A percentile compares a stretch with the other conserved stretches of the same genome.
Conservation (phyloP, 2,113 vertebrate genomes). For the Lycocorax pyrrhopterus region DNA sequence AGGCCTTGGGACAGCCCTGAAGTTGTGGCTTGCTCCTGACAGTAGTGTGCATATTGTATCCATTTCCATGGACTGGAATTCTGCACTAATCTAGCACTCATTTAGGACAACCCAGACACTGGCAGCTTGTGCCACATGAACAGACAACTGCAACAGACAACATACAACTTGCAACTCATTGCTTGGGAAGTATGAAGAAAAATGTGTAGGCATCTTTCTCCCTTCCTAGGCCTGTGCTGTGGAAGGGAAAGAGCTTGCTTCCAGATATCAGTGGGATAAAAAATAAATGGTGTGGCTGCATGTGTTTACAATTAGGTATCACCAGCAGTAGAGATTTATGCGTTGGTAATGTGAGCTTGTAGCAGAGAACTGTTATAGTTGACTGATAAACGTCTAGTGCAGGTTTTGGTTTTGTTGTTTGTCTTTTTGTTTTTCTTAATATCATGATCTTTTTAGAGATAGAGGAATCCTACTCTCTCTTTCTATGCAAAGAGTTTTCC, state of each 20-base stretch:
- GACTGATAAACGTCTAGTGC: background rate
- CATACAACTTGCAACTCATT: background rate
- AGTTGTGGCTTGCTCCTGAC: background rate
- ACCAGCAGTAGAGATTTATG: background rate
- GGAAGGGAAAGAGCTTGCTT: background rate
- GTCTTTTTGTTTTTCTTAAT: background rate
- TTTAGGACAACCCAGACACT: background rate
- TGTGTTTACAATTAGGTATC: background rate
- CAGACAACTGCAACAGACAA: background rate
- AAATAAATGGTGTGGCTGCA: background rate
- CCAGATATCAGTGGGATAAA: background rate
- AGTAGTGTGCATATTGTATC: background rate
- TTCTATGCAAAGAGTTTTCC: background rate
- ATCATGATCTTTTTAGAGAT: background rate
- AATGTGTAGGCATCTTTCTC: background rate
- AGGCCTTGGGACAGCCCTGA: background rate
- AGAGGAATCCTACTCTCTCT: background rate
- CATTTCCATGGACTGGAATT: background rate
- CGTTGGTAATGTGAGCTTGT: rapidly evolving
- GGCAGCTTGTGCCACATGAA: background rate
- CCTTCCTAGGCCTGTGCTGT: background rate
- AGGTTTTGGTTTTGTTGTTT: background rate
- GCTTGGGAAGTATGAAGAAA: background rate
- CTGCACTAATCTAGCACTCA: background rate
- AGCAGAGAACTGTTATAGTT: background rate